Base-by-base conservation (phyloP, 1,140 invertebrate genomes). In the Drosophila asahinai region DNA sequence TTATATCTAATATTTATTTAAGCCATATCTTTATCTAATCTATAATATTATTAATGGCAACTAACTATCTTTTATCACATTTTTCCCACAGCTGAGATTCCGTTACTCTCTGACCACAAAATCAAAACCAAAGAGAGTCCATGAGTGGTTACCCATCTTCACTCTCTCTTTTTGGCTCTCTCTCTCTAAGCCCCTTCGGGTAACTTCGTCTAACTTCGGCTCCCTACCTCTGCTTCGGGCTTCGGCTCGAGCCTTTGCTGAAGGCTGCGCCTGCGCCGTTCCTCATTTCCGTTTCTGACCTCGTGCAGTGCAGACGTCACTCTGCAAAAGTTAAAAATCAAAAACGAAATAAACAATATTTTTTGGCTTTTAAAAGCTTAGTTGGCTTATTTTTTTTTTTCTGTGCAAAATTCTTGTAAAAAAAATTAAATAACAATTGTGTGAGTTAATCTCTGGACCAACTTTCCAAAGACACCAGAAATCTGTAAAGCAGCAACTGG, bases 251-350 rank as follows among this genome's bases (percentile, higher is more conserved):
- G 25, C 45, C 64, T 63, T 57, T 54, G 55, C 66, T 52, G 80
- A 81, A 49, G 22, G 57, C 27, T 51, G 25, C 78, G 61, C 55
- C 12, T 67, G 54, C 48, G 36, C 42, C 61, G 43, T 72, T 75
- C 84, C 40, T 84, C 86, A 89, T 89, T 89, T 83, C 80, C 74
- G 74, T 81, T 89, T 90, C 62, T 79, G 65, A 60, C 55, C 86
- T 89, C 86, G 84, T 84, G 60, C 73, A 67, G 66, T 67, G 70
- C 86, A 54, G 66, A 83, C 75, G 27, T 30, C 6, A 30, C 27
- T 45, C 73, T 74, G 49, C 38, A 15, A 17, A 25, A 12, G 27
- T 4, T 12, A 38, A 15, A 12, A 36, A 47, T 0, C 11, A n/a
- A 14, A 47, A 9, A n/a, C 3, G 22, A 38, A 7, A 14, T 38